These are phyloP conservation scores for Bombycilla garrulus DNA, from an alignment of 2,113 vertebrate genomes.

Conservation along the genomic window DNA sequence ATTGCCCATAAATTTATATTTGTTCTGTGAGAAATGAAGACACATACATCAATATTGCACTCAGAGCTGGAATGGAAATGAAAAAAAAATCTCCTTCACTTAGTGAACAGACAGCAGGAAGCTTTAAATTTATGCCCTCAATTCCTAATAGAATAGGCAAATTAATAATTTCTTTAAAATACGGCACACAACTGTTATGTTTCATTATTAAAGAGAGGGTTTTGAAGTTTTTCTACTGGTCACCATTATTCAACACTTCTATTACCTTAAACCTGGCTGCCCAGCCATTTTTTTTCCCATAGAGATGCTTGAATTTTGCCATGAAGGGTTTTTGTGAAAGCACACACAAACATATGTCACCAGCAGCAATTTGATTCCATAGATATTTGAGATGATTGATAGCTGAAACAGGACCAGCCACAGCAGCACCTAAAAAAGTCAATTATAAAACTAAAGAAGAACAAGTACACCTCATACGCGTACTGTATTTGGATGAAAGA, in stretches of 20 bases:
- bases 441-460: not conserved
- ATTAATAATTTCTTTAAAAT: not conserved
- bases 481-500: not conserved
- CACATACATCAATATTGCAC: not conserved
- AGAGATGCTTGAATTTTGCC: not conserved
- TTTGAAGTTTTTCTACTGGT: not conserved
- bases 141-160: not conserved
- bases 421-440: not conserved
- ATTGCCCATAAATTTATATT: not conserved
- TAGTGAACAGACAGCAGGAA: not conserved
- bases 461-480: rapidly evolving
- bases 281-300: not conserved
- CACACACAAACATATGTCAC: too few relatives aligned
- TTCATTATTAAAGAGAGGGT: not conserved
- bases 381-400: not conserved
- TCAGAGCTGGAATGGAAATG: not conserved
- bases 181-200: rapidly evolving
- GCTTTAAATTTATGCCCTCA: not conserved
- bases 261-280: not conserved
- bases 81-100: not conserved
- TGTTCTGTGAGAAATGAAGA: not conserved
- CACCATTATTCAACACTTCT: not conserved
- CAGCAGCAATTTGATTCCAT: not conserved
- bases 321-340: not conserved
- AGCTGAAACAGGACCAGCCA: not conserved